Conservation (phyloP, 2,797 vertebrate species). For the Hoplostethus mediterraneus region DNA sequence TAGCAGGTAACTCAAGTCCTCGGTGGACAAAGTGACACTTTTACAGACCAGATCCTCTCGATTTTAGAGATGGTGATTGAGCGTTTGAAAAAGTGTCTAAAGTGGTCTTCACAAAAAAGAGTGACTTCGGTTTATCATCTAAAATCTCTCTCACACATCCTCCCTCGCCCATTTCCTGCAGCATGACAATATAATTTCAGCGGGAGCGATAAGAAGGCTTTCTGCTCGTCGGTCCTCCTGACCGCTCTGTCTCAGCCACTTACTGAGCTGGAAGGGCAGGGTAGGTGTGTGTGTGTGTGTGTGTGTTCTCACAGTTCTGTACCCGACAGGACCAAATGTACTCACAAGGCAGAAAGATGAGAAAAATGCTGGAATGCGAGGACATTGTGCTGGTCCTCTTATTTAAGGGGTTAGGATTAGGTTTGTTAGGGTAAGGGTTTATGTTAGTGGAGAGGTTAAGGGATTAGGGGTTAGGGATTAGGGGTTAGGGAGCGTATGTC, state of each 20-base stretch:
- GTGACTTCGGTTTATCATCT: neutral
- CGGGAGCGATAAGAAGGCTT: slow-evolving; percentile 25
- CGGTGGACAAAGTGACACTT: too few relatives aligned
- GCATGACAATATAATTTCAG: slow-evolving; percentile 26
- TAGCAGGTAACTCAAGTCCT: too few relatives aligned
- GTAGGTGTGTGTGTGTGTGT: slow-evolving; percentile 6
- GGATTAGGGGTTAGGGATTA: too few relatives aligned
- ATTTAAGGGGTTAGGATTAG: too few relatives aligned
- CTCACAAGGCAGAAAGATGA: too few relatives aligned
- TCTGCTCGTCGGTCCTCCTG: neutral
- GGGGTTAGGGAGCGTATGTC: neutral
- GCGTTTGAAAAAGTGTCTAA: neutral
- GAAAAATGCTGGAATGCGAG: too few relatives aligned
- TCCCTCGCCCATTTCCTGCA: slow-evolving; percentile 15
- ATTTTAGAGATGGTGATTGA: too few relatives aligned
- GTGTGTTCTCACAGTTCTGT: neutral
- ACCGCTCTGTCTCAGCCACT: slow-evolving; percentile 19
- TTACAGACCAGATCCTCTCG: too few relatives aligned
- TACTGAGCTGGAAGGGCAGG: neutral
- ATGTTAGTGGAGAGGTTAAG: too few relatives aligned
- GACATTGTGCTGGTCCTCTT: too few relatives aligned
- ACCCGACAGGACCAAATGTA: too few relatives aligned
- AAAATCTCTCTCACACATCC: neutral
- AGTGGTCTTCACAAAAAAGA: neutral
- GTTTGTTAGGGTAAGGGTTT: too few relatives aligned